Base-by-base conservation (phyloP, 2,797 vertebrate species). In the Enteromius argenteus region DNA sequence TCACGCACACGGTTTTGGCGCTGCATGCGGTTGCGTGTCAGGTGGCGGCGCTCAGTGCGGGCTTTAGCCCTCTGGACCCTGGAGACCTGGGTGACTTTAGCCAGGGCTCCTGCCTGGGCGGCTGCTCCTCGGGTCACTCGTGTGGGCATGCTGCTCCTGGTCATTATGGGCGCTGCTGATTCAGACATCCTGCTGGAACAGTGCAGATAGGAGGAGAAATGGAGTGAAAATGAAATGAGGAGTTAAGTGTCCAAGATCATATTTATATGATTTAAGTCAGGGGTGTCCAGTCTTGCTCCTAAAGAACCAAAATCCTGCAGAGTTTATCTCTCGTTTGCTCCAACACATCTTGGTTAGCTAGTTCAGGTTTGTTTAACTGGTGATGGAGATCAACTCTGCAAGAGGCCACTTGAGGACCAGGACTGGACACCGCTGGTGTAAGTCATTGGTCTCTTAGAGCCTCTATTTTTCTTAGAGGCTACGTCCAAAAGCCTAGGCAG, bases 1-100 rank as follows among this genome's bases (percentile, higher is more conserved):
- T 99, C 97, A 76, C 95, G 94, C 81, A 95, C 94, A 27, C 96
- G 96, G 93, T 98, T 99, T 94, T 99, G 98, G 87, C 98, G 94
- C 89, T 99, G 97, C 89, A 98, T 93, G 62, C 95, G 95, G 91
- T 96, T 97, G 89, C 97, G 96, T 85, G 95, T 94, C 88, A 97
- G 91, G 76, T 95, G 94, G 49, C 95, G 97, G 86, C 95, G 95
- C 89, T 99, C 98, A 0, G 92, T 94, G 90, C 95, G 94, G 84
- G 97, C 96, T 90, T 96, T 96, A 92, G 96, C 95, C 74, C 96
- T 95, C 94, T 99, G 98, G 89, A 96, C 94, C 88, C 97, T 93
- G 86, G 95, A 94, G 49, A 89, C 94, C 92, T 97, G 97, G 87
- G 96, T 96, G 4, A 96, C 95, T 94, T 98, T 98, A 92, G 96